phyloP scores from a whole-genome alignment of 2,888 invertebrate genomes.

The Nesidiocoris tenuis region DNA sequence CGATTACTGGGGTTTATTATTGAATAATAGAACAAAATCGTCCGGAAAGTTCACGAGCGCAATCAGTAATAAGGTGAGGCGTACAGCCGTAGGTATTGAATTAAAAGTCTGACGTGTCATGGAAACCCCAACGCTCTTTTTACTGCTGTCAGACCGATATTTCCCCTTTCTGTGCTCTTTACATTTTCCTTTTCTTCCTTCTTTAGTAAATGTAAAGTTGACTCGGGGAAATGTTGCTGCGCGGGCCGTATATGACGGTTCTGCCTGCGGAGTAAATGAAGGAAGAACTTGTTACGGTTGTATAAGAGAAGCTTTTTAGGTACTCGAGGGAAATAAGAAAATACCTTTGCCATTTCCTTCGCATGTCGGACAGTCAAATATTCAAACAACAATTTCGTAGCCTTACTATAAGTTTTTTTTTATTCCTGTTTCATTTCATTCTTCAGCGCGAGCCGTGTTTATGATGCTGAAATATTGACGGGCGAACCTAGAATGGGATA shows the following conservation, averaged over 20 bases:
- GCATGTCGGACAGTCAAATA: background rate
- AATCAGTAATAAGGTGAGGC: no score
- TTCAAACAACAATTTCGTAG: background rate
- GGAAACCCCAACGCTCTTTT: no score
- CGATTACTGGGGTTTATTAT: no score
- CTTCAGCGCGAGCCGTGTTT: no score
- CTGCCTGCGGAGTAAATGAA: background rate
- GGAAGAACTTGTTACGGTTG: background rate
- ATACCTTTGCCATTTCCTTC: background rate
- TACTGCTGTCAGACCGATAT: no score
- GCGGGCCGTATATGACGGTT: background rate
- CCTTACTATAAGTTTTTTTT: background rate
- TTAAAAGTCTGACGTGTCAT: no score
- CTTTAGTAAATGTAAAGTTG: background rate
- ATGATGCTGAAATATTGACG: no score
- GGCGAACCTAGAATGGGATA: no score
- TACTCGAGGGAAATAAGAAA: background rate
- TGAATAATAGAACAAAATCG: no score
- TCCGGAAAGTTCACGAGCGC: no score
- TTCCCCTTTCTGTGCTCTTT: background rate
- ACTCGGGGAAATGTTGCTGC: background rate
- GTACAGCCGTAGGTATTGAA: no score
- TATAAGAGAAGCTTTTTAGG: background rate
- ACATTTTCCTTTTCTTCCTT: background rate
- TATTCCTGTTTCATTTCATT: background rate